A percentile compares a stretch with the other conserved stretches of the same genome.
phyloP scores from a whole-genome alignment of 2,113 vertebrate species.

The Galeopterus variegatus region DNA sequence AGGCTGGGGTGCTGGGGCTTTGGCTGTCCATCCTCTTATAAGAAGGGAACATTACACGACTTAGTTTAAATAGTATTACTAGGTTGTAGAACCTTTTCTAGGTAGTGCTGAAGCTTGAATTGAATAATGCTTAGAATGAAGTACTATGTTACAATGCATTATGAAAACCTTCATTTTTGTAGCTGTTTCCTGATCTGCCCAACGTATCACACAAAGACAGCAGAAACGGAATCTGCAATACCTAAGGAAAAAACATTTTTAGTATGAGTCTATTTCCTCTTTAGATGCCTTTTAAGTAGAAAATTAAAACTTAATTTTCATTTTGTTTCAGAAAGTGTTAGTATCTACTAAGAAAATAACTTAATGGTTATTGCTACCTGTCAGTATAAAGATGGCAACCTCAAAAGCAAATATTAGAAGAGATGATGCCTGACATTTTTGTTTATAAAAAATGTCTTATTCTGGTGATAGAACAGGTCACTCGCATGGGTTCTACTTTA shows the following conservation, averaged over 20 bases:
- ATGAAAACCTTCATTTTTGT: neutral
- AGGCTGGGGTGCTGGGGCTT: rapidly evolving
- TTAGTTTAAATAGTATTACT: neutral
- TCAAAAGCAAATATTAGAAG: neutral
- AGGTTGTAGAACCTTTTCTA: neutral
- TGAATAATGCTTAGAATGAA: neutral
- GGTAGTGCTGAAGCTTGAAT: neutral
- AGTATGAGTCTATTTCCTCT: neutral
- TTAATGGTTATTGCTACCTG: neutral
- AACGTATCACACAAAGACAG: constrained; percentile 90
- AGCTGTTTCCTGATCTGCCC: neutral
- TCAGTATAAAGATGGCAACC: neutral
- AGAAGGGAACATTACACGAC: neutral
- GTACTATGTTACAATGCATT: neutral
- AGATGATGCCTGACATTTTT: constrained; percentile 8
- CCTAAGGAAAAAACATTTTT: constrained; percentile 86
- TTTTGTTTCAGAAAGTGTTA: constrained; percentile 1
- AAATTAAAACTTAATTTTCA: neutral
- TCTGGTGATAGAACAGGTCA: neutral
- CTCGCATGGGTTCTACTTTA: neutral
- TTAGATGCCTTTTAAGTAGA: neutral
- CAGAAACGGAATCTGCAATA: constrained; percentile 93
- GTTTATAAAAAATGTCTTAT: neutral
- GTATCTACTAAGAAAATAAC: neutral
- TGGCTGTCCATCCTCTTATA: neutral